Conservation (phyloP, 2,888 invertebrate genomes). For the Margaritifera margaritifera region DNA sequence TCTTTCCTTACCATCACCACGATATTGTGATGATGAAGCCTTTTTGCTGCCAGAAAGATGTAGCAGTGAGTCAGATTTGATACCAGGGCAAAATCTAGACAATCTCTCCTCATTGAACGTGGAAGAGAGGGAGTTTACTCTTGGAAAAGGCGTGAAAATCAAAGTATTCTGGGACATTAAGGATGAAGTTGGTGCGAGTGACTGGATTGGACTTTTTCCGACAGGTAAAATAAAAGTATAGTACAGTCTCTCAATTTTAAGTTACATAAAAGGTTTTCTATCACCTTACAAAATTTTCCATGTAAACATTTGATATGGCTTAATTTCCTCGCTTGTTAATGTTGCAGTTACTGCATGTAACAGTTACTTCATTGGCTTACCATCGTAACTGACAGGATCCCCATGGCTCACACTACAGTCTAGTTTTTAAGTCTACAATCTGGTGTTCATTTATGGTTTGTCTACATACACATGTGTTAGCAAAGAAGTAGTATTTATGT, state of each 20-base stretch:
- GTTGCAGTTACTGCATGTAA: not conserved
- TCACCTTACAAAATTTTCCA: too few relatives aligned
- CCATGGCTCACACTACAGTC: not conserved
- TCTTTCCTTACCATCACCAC: constrained; percentile 56
- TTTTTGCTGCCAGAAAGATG: constrained; percentile 60
- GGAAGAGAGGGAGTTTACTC: constrained; percentile 60
- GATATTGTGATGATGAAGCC: constrained; percentile 38
- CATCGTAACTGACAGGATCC: not conserved
- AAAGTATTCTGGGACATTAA: constrained; percentile 72
- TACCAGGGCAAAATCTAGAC: constrained; percentile 44
- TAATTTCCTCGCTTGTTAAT: too few relatives aligned
- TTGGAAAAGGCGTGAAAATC: constrained; percentile 59
- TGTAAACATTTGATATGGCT: too few relatives aligned
- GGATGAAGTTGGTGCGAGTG: constrained; percentile 69
- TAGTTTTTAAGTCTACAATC: too few relatives aligned
- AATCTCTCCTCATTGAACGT: constrained; percentile 66
- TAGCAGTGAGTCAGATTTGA: constrained; percentile 65
- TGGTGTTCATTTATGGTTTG: too few relatives aligned
- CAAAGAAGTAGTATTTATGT: too few relatives aligned
- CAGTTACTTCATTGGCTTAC: not conserved
- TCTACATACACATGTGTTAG: too few relatives aligned
- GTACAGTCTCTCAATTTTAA: too few relatives aligned
- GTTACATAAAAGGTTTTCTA: too few relatives aligned
- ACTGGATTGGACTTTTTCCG: constrained; percentile 74
- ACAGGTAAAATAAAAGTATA: constrained; percentile 55